Percentiles rank a stretch among this genome's conserved stretches.
Evolutionary conservation across 2,888 invertebrate species (phyloP).

Genomic region (Tanytarsus gracilentus): DNA sequence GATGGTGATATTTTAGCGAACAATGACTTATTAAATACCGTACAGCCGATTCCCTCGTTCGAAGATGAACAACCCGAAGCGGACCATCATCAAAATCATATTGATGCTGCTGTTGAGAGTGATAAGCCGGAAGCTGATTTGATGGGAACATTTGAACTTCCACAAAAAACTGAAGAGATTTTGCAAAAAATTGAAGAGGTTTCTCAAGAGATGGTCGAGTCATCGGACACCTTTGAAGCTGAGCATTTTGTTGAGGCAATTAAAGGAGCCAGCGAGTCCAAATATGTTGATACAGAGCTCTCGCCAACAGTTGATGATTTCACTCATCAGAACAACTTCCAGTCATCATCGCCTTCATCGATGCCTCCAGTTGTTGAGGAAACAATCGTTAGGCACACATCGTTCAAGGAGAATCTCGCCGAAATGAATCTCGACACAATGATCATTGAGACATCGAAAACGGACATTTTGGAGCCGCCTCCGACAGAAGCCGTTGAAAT

Average conservation of each 20-base stretch:
- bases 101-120: neutral
- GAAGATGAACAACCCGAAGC: conserved; percentile 13
- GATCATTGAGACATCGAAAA: neutral
- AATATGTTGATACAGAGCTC: conserved; percentile 15
- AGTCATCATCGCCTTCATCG: too few relatives aligned
- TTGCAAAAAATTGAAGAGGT: neutral
- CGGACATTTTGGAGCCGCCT: neutral
- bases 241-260: conserved; percentile 27
- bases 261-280: neutral
- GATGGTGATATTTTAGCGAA: conserved; percentile 4
- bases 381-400: neutral
- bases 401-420: neutral
- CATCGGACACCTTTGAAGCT: conserved; percentile 21
- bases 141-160: neutral
- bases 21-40: conserved; percentile 3
- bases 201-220: conserved; percentile 10
- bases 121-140: conserved; percentile 18
- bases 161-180: neutral
- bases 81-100: neutral
- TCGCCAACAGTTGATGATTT: conserved; percentile 18
- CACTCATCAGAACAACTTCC: neutral
- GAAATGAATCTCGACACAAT: neutral
- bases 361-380: conserved; percentile 9
- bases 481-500: neutral
- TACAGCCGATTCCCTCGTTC: neutral